Base-by-base conservation (phyloP, 1,140 invertebrate genomes). In the Lordiphosa clarofinis region DNA sequence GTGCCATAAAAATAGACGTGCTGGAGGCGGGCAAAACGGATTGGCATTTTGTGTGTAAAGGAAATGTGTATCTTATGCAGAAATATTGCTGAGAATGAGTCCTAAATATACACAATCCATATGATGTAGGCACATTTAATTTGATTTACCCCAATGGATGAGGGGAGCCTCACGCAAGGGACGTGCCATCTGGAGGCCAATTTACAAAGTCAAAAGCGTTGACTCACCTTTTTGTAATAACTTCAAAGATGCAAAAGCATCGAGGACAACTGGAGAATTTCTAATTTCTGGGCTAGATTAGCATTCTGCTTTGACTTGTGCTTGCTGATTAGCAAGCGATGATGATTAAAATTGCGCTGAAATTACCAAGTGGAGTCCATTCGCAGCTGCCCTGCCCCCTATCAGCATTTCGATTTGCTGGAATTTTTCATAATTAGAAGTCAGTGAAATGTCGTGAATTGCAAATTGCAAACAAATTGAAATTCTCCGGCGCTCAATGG, bases 351-450 rank as follows among this genome's bases (percentile, higher is more conserved):
- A 75, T 69, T 56, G 60, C 50, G 21, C 52, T 42, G 13, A 52
- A 59, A 72, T 47, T 48, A 61, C 56, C 39, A 56, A 39, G 44
- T 19, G 35, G 31, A 46, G 43, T 46, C 43, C 33, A 49, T 13
- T 33, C n/a, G 15, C 5, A 10, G n/a, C 31, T 3, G 10, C 15
- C 12, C 15, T 19, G 19, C 49, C n/a, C 24, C 19, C 6, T 33
- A 19, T 62, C 33, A 48, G 55, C 56, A 48, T 67, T 66, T 66
- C 63, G 58, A 76, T 67, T 64, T 59, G 67, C 31, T 58, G 73
- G 67, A 76, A 76, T 76, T 70, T 67, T 57, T 52, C 64, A 75
- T 76, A 76, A 76, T 76, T 76, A 75, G 47, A 71, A 61, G 62
- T 56, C 73, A 74, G 63, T 76, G 62, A 71, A 76, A 75, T 67